These are phyloP conservation scores for Drosophila kanekoi DNA, from an alignment of 2,888 invertebrate genomes.

Conservation along the genomic window DNA sequence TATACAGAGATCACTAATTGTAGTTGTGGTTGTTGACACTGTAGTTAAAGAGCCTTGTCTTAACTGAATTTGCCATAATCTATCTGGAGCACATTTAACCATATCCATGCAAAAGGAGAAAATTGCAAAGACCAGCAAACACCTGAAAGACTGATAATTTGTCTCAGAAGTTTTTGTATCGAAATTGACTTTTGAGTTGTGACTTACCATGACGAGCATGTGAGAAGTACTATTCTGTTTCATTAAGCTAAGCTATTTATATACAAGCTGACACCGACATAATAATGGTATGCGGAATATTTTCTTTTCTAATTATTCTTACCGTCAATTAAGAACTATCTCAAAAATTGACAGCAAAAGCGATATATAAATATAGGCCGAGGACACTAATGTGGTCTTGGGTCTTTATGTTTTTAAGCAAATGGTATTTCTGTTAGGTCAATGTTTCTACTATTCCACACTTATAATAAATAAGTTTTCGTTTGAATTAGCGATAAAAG, in stretches of 20 bases:
- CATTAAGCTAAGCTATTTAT: not conserved
- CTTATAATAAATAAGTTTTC: not conserved
- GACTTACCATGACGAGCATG: conserved; percentile 9
- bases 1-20: not conserved
- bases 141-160: conserved; percentile 5
- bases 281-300: not conserved
- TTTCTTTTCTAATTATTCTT: not conserved
- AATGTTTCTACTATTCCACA: not conserved
- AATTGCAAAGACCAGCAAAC: not conserved
- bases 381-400: not conserved
- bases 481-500: not conserved
- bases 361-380: not conserved
- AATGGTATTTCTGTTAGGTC: no score
- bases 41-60: not conserved
- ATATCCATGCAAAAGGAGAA: not conserved
- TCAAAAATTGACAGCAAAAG: not conserved
- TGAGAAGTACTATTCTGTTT: not conserved
- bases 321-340: not conserved
- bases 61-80: not conserved
- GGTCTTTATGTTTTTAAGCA: no score
- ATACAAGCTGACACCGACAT: not conserved
- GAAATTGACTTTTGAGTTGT: no score
- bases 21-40: not conserved
- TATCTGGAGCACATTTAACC: not conserved
- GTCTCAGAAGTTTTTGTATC: not conserved